phyloP scores from a whole-genome alignment of 1,140 invertebrate genomes.

The Procambarus clarkii region DNA sequence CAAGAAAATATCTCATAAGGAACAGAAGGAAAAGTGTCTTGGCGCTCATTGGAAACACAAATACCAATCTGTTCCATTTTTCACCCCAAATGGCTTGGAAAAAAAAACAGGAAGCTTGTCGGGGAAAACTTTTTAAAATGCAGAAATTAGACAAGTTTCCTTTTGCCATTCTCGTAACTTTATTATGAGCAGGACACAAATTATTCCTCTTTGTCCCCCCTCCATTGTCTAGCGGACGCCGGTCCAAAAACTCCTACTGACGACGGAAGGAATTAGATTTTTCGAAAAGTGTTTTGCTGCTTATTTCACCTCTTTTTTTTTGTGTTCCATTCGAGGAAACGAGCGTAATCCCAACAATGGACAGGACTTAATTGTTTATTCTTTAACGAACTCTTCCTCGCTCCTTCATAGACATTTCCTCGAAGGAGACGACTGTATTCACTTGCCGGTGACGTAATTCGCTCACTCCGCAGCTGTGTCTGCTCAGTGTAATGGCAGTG shows the following conservation, averaged over 20 bases:
- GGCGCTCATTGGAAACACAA: constrained; percentile 67
- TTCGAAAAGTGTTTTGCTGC: constrained; percentile 49
- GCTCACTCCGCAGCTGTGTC: background rate
- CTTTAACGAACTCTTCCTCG: constrained; percentile 3
- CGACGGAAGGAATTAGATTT: constrained; percentile 53
- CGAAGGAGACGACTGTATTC: background rate
- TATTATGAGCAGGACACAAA: constrained; percentile 68
- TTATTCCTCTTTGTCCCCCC: constrained; percentile 62
- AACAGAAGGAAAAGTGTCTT: constrained; percentile 31
- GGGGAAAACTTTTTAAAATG: constrained; percentile 64
- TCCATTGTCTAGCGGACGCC: constrained; percentile 48
- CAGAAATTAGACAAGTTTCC: constrained; percentile 69
- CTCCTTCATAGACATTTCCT: background rate
- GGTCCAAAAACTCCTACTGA: constrained; percentile 3
- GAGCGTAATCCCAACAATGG: constrained; percentile 58
- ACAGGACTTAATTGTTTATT: constrained; percentile 64
- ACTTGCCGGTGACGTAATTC: constrained; percentile 4
- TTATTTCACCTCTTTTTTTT: constrained; percentile 40
- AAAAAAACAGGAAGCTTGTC: constrained; percentile 68
- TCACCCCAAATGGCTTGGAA: constrained; percentile 68
- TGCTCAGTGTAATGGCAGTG: background rate
- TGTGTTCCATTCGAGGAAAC: constrained; percentile 11
- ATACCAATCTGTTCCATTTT: constrained; percentile 69
- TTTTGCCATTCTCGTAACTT: constrained; percentile 64
- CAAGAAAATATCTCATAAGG: constrained; percentile 47